Percentiles rank a stretch among this genome's conserved stretches.
phyloP scores from a whole-genome alignment of 2,888 invertebrate species.

The Chironomus tentans region DNA sequence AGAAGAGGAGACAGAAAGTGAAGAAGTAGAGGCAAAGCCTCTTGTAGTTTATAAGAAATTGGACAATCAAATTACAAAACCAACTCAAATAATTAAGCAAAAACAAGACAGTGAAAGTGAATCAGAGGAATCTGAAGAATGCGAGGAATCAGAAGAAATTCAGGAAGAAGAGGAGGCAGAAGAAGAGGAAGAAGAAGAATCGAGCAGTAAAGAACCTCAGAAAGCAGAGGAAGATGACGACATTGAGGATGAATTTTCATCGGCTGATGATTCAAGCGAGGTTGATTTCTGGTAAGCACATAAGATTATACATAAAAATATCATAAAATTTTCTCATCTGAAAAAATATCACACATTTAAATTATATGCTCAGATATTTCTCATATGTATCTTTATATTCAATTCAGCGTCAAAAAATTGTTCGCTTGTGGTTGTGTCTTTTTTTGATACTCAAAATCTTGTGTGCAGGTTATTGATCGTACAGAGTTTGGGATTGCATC shows the following conservation, averaged over 20 bases:
- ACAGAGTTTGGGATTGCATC: too few species aligned
- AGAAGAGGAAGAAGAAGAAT: too few species aligned
- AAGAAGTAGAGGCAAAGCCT: background rate
- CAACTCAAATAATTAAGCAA: too few species aligned
- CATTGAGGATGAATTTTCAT: constrained; percentile 3
- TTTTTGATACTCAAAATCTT: too few species aligned
- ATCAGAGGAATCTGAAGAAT: background rate
- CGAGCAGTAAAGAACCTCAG: too few species aligned
- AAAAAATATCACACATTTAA: too few species aligned
- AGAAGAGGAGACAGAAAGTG: background rate
- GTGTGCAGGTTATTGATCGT: too few species aligned
- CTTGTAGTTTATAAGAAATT: background rate
- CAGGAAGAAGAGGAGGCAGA: background rate
- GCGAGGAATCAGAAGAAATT: background rate
- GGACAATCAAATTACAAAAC: too few species aligned
- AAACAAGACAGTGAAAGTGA: background rate
- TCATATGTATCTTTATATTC: too few species aligned
- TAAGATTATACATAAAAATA: background rate
- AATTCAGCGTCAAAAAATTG: too few species aligned
- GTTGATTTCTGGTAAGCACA: constrained; percentile 11
- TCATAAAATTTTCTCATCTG: background rate
- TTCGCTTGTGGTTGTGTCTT: too few species aligned
- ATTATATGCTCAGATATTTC: too few species aligned
- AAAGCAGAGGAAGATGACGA: background rate
- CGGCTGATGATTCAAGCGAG: constrained; percentile 11